These are phyloP conservation scores for Butastur rufipennis DNA, from an alignment of 2,113 vertebrate species.

Conservation along the genomic window DNA sequence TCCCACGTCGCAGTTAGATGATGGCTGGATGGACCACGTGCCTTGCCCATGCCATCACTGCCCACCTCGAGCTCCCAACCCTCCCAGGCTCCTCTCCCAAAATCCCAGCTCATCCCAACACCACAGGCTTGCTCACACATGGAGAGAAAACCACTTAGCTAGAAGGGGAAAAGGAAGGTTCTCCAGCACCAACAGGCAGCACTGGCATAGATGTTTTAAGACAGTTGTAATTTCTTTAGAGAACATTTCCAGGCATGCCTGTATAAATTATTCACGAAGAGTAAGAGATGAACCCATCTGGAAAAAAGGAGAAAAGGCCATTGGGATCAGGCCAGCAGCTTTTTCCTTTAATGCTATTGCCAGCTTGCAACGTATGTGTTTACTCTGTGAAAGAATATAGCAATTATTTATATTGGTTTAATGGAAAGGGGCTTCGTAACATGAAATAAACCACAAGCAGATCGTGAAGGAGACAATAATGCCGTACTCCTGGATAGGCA, in stretches of 20 bases:
- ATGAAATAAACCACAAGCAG: not conserved
- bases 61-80: not conserved
- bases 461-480: not conserved
- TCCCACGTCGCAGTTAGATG: fast-evolving
- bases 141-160: not conserved
- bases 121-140: not conserved
- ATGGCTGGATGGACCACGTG: not conserved
- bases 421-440: not conserved
- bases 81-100: not conserved
- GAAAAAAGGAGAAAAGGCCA: not conserved
- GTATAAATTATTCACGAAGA: constrained; percentile 51
- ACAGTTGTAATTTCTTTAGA: not conserved
- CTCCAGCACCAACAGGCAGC: not conserved
- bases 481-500: not conserved
- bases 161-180: not conserved
- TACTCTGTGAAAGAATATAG: not conserved
- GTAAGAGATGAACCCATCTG: constrained; percentile 24
- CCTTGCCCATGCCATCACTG: not conserved
- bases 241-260: not conserved
- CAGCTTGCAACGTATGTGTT: not conserved
- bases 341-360: not conserved
- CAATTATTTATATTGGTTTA: constrained; percentile 29
- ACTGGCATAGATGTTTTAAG: not conserved
- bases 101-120: not conserved
- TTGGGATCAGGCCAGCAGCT: not conserved